Evolutionary conservation across 2,797 vertebrate genomes (phyloP), one percentile per base, ranked within the genome.

Genomic region (Halcyon badia): DNA sequence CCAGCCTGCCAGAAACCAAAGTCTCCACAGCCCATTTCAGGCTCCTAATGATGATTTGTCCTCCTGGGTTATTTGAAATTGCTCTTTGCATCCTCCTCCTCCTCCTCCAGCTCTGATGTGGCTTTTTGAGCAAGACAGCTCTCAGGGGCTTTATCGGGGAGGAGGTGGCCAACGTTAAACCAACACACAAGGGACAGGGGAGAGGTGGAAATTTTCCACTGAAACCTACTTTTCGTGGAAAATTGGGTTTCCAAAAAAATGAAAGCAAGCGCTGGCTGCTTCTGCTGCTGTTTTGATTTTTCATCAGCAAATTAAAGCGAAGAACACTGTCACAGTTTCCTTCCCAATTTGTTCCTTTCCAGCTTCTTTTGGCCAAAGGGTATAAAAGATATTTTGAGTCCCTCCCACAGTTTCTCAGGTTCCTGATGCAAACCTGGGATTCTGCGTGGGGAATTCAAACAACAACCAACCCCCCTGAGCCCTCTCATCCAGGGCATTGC

Each of bases 151-250:
- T 44, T n/a, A 21, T 4, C 3, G 31, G 49, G 83, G 80, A 82
- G 54, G 68, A 58, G 73, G 84, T 18, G 0, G 64, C 58, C 78
- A 33, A 28, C 6, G 2, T 10, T 77, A 31, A 52, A 58, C 42
- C 48, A 48, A 48, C 8, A 48, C 91, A 48, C 37, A 5, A 51
- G 75, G 65, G 94, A 90, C 83, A 83, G 71, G 78, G 64, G 92
- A 91, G 87, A 87, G 71, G 82, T n/a, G 61, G 80, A 81, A 90
- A 95, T 81, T 95, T 96, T 94, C 96, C 93, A 76, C 3, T 37
- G 70, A 96, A 97, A 96, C 95, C 92, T 96, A 91, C 94, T 96
- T 97, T 93, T 83, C 0, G 1, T 87, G 83, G 73, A 76, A 96
- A 96, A 97, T 51, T 92, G 66, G 92, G 93, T 96, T 97, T 89